Base-by-base conservation (phyloP, 2,888 invertebrate species). In the Acrobeloides nanus region DNA sequence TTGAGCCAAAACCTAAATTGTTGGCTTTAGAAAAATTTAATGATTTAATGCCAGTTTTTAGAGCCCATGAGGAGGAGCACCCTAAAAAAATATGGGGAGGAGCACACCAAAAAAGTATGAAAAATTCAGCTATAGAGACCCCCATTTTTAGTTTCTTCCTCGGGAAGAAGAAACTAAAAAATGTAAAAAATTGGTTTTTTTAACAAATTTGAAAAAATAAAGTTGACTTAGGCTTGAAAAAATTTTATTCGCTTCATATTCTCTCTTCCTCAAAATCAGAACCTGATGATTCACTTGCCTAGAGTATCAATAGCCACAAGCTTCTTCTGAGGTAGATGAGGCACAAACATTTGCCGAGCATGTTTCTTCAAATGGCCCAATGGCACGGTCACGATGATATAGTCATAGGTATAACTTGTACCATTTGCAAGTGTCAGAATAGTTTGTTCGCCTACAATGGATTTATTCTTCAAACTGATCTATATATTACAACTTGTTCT, bases 321-420 rank as follows among this genome's bases (percentile, higher is more conserved):
- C 40, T 61, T 59, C n/a, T 55, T 49, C 24, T 57, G 35, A 17
- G 66, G 62, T 1, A 66, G 40, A 15, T 42, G 29, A 2, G 66
- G 66, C 0, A 37, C 35, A 43, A 66, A 68, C 8, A 68, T 33
- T 1, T 42, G 44, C 1, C 17, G 7, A 1, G 47, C 38, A 47
- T 53, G 46, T 31, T 57, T 59, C 40, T 68, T 68, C 32, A 68
- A 51, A 47, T 67, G 66, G 8, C 68, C 68, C n/a, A 68, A 46
- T 6, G 66, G 61, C 5, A 62, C 55, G 2, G 68, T 68, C 5
- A 66, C 66, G 43, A 68, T 61, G 1, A 68, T 64, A 39, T 59
- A 64, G 32, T 68, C 68, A 42, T 61, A 68, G 31, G 26, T 55
- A 18, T 12, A 34, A n/a, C 8, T 38, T 46, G 17, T 23, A 18